Conservation (phyloP, 2,888 invertebrate genomes). For the Pristionchus fissidentatus region DNA sequence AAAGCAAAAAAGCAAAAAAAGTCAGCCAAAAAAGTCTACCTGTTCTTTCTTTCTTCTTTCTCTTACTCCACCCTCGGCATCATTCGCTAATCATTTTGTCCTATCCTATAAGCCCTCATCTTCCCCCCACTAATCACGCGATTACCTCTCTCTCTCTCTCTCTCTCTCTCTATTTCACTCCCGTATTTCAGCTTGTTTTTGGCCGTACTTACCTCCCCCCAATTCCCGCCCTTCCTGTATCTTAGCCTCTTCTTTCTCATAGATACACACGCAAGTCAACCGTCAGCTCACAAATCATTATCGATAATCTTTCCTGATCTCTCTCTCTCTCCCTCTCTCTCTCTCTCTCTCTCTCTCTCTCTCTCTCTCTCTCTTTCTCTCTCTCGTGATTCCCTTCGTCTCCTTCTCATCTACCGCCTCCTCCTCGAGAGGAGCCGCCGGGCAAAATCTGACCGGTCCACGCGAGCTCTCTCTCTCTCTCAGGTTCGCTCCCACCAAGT, state of each 20-base stretch:
- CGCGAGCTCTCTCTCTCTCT: not conserved
- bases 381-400: not conserved
- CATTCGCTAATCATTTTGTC: not conserved
- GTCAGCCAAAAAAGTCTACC: not conserved
- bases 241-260: not conserved
- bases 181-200: no score
- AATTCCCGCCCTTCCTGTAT: slow-evolving; percentile 1
- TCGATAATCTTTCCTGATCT: slow-evolving; percentile 36
- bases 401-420: not conserved
- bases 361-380: no score
- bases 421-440: not conserved
- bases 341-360: not conserved
- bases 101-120: not conserved
- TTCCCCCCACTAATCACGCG: not conserved
- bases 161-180: not conserved
- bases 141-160: slow-evolving; percentile 19
- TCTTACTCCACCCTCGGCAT: not conserved
- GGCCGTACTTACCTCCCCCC: not conserved
- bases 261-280: not conserved
- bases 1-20: no score
- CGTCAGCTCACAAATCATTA: no score
- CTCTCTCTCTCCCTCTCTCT: not conserved
- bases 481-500: not conserved
- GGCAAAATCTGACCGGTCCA: slow-evolving; percentile 43
- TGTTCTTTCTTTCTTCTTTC: not conserved